phyloP scores from a whole-genome alignment of 2,113 vertebrate species.

The Ginglymostoma cirratum region DNA sequence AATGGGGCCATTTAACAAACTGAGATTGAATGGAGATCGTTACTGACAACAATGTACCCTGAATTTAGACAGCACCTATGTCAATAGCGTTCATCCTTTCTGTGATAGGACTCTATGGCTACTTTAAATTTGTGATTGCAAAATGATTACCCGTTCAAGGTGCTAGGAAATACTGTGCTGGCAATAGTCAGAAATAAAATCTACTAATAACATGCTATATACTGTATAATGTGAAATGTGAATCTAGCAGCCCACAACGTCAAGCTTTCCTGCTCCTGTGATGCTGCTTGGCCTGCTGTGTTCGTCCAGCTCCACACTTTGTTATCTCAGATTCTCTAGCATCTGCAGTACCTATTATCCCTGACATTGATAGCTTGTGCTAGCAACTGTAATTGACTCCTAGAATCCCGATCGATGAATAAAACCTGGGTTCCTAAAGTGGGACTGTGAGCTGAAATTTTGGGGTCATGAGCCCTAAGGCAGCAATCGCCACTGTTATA shows the following conservation, averaged over 20 bases:
- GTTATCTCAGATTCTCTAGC: too few species aligned
- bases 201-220: not conserved
- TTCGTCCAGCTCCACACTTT: too few species aligned
- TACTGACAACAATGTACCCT: not conserved
- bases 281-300: too few species aligned
- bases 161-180: not conserved
- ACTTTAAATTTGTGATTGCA: not conserved
- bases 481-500: too few species aligned
- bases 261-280: too few species aligned
- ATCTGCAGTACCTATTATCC: too few species aligned
- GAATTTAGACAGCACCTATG: not conserved
- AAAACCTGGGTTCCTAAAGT: too few species aligned
- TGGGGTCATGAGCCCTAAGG: too few species aligned
- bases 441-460: too few species aligned
- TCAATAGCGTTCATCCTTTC: not conserved
- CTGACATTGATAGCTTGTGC: not conserved
- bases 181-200: not conserved
- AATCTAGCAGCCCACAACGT: too few species aligned
- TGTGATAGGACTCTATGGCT: not conserved
- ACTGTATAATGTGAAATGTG: not conserved
- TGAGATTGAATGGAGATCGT: not conserved
- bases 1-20: not conserved
- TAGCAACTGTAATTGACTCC: not conserved
- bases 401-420: not conserved
- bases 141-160: not conserved